phyloP scores from a whole-genome alignment of 2,888 invertebrate genomes.

The Abrostola tripartita region DNA sequence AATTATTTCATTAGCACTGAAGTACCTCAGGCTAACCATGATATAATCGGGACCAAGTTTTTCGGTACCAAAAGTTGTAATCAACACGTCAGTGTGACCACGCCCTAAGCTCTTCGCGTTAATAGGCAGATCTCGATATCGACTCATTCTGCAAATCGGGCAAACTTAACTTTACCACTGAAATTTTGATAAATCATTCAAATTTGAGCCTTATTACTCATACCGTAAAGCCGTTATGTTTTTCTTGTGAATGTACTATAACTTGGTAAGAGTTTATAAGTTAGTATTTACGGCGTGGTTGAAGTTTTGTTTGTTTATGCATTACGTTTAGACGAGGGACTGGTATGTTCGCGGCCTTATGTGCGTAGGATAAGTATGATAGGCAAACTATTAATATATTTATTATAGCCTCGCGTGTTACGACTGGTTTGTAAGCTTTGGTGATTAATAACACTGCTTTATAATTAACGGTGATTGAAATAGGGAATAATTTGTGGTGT shows the following conservation, averaged over 20 bases:
- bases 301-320: conserved; percentile 69
- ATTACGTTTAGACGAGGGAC: conserved; percentile 53
- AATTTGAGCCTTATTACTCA: conserved; percentile 51
- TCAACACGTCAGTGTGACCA: conserved; percentile 81
- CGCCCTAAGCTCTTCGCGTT: conserved; percentile 81
- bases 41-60: conserved; percentile 71
- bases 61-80: conserved; percentile 82
- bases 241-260: conserved; percentile 9
- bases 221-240: conserved; percentile 9
- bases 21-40: conserved; percentile 69
- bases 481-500: conserved; percentile 9
- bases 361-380: conserved; percentile 24
- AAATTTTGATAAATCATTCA: neutral
- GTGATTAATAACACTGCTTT: conserved; percentile 11
- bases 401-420: conserved; percentile 26
- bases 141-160: conserved; percentile 73
- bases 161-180: conserved; percentile 53
- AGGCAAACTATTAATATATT: conserved; percentile 31
- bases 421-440: conserved; percentile 14
- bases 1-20: conserved; percentile 86
- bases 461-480: conserved; percentile 22
- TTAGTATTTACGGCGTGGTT: conserved; percentile 71
- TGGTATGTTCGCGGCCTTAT: conserved; percentile 34
- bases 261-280: conserved; percentile 63
- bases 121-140: conserved; percentile 83